These are phyloP conservation scores for Zaprionus davidi DNA, from an alignment of 1,140 invertebrate genomes.

Conservation along the genomic window DNA sequence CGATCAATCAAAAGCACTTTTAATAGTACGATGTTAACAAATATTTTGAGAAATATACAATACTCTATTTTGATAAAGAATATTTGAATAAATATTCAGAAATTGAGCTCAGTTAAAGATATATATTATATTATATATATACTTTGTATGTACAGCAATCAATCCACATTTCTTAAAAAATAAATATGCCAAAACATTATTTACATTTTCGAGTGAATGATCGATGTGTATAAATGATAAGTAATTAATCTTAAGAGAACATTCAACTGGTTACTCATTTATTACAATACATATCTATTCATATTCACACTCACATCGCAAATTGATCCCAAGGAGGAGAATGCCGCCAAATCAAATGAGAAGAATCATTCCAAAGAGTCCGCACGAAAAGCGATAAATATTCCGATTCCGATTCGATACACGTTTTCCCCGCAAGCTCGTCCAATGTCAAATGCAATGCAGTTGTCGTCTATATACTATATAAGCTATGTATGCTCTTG, in stretches of 20 bases:
- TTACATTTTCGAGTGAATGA: not conserved
- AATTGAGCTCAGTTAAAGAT: not conserved
- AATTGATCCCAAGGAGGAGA: slow-evolving; percentile 2
- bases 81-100: not conserved
- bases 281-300: not conserved
- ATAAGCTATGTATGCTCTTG: not conserved
- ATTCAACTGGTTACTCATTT: slow-evolving; percentile 2
- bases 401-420: slow-evolving; percentile 1
- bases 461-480: slow-evolving; percentile 26
- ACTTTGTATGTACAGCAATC: not conserved
- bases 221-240: not conserved
- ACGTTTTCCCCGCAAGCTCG: slow-evolving; percentile 19
- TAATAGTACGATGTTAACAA: too few species aligned
- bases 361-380: slow-evolving; percentile 8
- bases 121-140: not conserved
- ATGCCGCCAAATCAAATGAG: slow-evolving; percentile 11
- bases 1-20: not conserved
- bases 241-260: slow-evolving; percentile 2
- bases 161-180: not conserved
- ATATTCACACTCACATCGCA: slow-evolving; percentile 26
- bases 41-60: not conserved
- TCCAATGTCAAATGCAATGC: slow-evolving; percentile 45
- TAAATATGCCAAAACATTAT: not conserved
- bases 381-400: slow-evolving; percentile 10
- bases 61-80: not conserved